These are phyloP conservation scores for Scomber colias DNA, from an alignment of 2,113 vertebrate species.

Conservation along the genomic window DNA sequence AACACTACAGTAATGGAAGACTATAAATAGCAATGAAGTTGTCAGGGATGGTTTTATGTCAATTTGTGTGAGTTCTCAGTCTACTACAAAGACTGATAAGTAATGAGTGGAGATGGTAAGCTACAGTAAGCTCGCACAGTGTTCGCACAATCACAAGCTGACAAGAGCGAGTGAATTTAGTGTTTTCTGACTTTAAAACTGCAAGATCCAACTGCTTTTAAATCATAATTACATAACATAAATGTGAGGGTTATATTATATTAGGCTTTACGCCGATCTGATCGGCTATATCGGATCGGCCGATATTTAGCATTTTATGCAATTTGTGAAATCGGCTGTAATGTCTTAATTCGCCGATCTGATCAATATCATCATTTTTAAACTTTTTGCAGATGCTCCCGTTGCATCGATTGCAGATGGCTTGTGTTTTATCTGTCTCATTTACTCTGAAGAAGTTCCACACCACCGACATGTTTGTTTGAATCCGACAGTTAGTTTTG, in stretches of 20 bases:
- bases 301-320: too few species aligned
- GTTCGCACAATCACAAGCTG: not conserved
- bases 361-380: too few species aligned
- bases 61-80: conserved; percentile 8
- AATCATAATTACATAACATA: not conserved
- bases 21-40: conserved; percentile 42
- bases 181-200: not conserved
- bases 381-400: too few species aligned
- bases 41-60: conserved; percentile 11
- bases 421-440: too few species aligned
- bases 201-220: not conserved
- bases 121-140: not conserved
- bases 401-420: too few species aligned
- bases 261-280: too few species aligned
- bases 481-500: too few species aligned
- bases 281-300: too few species aligned
- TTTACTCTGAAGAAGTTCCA: too few species aligned
- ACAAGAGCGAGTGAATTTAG: not conserved
- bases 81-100: not conserved
- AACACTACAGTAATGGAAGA: conserved; percentile 6
- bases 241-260: not conserved
- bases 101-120: not conserved
- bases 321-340: too few species aligned
- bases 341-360: too few species aligned
- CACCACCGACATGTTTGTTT: too few species aligned